These are phyloP conservation scores for Lutjanus erythropterus DNA, from an alignment of 2,113 vertebrate genomes.

Conservation along the genomic window DNA sequence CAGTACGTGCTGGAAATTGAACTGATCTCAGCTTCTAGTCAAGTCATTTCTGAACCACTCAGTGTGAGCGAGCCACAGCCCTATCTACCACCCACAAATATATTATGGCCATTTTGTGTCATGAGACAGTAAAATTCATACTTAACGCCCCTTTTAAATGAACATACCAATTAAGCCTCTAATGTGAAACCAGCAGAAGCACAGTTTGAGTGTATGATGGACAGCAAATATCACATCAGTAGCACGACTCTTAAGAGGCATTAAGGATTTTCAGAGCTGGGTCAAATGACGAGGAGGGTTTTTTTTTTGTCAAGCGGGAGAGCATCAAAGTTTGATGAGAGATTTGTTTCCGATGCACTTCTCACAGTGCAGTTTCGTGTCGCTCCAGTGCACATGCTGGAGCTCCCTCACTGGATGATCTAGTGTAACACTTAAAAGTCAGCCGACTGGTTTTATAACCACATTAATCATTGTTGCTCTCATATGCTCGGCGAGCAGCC, in stretches of 20 bases:
- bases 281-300: constrained; percentile 13
- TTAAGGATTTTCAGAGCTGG: constrained; percentile 30
- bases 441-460: constrained; percentile 69
- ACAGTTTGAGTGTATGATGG: constrained; percentile 20
- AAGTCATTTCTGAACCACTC: neutral
- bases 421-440: constrained; percentile 73
- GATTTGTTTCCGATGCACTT: constrained; percentile 68
- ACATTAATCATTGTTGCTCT: constrained; percentile 74
- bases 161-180: constrained; percentile 46
- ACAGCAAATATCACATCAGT: constrained; percentile 42
- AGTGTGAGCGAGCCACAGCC: constrained; percentile 24
- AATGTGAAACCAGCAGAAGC: constrained; percentile 46
- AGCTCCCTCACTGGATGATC: constrained; percentile 65
- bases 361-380: constrained; percentile 44
- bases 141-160: constrained; percentile 37
- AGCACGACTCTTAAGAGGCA: constrained; percentile 32
- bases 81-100: constrained; percentile 4
- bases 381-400: constrained; percentile 47
- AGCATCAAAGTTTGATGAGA: constrained; percentile 67
- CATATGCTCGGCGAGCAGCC: constrained; percentile 2
- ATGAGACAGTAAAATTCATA: constrained; percentile 22
- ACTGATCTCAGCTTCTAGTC: neutral
- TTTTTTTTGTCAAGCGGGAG: constrained; percentile 19
- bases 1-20: neutral
- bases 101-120: constrained; percentile 29